A percentile compares a stretch with the other conserved stretches of the same genome.
phyloP scores from a whole-genome alignment of 1,140 invertebrate genomes.

The Melipona quadrifasciata region DNA sequence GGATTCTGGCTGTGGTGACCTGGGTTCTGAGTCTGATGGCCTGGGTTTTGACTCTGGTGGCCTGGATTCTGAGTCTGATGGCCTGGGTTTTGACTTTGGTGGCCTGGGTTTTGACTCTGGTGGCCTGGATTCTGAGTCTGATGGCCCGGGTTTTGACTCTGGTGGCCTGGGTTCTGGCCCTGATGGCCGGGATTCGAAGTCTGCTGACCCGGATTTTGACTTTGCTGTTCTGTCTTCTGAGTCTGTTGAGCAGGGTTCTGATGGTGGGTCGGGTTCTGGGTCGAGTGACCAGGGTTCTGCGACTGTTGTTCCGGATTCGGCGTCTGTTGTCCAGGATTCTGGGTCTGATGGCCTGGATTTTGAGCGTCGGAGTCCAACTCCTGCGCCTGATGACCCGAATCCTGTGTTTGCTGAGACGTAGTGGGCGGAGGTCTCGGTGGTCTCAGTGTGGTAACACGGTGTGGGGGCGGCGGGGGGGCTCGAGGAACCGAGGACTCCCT shows the following conservation, averaged over 20 bases:
- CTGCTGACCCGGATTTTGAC: conserved; percentile 11
- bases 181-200: conserved; percentile 10
- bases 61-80: conserved; percentile 15
- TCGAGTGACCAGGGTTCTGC: conserved; percentile 18
- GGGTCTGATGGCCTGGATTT: conserved; percentile 27
- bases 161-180: conserved; percentile 17
- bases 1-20: conserved; percentile 9
- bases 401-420: conserved; percentile 51
- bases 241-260: not conserved
- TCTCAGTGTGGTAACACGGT: conserved; percentile 65
- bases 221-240: conserved; percentile 35
- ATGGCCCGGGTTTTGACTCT: conserved; percentile 4
- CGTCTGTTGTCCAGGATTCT: conserved; percentile 17
- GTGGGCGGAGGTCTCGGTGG: conserved; percentile 68
- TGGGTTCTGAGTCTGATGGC: conserved; percentile 1
- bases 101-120: conserved; percentile 28
- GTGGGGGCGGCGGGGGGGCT: conserved; percentile 65
- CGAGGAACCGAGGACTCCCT: conserved; percentile 74
- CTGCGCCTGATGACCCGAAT: conserved; percentile 39
- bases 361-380: conserved; percentile 19
- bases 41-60: not conserved
- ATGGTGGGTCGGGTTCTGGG: conserved; percentile 10
- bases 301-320: conserved; percentile 1
- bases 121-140: not conserved
- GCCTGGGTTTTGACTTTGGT: not conserved